A percentile compares a stretch with the other conserved stretches of the same genome.
Conservation (phyloP, 2,113 vertebrate species). For the Rhinichthys klamathensis region DNA sequence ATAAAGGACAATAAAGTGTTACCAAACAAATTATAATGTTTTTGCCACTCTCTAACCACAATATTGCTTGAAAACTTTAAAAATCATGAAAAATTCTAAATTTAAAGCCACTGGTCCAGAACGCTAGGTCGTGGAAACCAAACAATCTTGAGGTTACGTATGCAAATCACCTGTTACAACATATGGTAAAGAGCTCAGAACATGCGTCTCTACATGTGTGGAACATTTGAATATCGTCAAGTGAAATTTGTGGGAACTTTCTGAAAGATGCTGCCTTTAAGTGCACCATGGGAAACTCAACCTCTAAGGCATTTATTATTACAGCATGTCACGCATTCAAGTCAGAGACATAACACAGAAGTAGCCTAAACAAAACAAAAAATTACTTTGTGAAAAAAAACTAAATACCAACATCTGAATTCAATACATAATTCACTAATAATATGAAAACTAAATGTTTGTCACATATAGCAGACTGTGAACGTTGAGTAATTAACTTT, state of each 20-base stretch:
- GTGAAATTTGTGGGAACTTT: constrained; percentile 18
- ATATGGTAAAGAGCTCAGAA: constrained; percentile 30
- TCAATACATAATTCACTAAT: background rate
- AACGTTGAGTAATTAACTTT: background rate
- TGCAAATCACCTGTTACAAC: constrained; percentile 30
- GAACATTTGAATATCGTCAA: background rate
- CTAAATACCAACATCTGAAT: background rate
- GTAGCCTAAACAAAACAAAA: background rate
- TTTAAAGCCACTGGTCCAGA: background rate
- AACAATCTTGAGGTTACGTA: constrained; percentile 5
- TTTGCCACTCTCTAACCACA: background rate
- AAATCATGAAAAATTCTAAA: no score
- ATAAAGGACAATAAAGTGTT: background rate
- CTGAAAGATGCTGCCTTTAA: constrained; percentile 1
- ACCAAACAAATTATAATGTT: background rate
- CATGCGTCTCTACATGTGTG: background rate
- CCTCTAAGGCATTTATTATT: background rate
- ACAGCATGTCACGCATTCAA: background rate
- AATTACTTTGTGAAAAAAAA: background rate
- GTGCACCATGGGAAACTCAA: background rate
- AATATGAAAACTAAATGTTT: background rate
- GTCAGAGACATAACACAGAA: background rate
- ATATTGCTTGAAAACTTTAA: no score
- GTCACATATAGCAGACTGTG: background rate
- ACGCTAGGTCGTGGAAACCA: background rate